Conservation (phyloP, 2,113 vertebrate genomes). For the Capreolus pygargus region DNA sequence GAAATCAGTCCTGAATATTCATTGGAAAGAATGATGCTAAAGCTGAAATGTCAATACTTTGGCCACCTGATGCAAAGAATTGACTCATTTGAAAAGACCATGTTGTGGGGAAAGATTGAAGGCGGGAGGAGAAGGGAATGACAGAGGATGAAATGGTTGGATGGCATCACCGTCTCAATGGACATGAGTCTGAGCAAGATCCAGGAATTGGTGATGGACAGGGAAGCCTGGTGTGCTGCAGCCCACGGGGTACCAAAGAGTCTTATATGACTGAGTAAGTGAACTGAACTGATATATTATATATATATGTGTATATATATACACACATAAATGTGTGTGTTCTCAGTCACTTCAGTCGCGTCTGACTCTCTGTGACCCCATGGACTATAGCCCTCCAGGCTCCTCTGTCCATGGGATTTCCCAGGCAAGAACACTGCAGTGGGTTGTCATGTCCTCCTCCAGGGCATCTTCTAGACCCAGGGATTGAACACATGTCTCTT, state of each 20-base stretch:
- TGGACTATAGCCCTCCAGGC: not conserved
- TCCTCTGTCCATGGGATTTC: not conserved
- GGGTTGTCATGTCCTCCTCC: not conserved
- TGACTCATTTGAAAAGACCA: not conserved
- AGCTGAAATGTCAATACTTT: not conserved
- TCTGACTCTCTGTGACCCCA: not conserved
- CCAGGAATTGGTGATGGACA: not conserved
- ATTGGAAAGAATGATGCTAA: not conserved
- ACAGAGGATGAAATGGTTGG: not conserved
- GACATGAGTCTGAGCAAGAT: not conserved
- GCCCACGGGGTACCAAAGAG: not conserved
- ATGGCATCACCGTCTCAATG: not conserved
- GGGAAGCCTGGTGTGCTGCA: not conserved
- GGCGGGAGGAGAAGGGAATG: fast-evolving
- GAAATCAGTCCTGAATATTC: not conserved
- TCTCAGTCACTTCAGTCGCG: not conserved
- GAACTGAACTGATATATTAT: not conserved
- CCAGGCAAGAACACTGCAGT: not conserved
- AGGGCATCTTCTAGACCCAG: not conserved
- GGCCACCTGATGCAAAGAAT: not conserved
- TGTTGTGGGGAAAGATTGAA: not conserved
- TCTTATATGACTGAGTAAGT: fast-evolving
- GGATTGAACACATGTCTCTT: not conserved
- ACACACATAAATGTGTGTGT: not conserved
- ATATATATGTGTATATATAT: not conserved